Conservation (phyloP, 2,888 invertebrate species). For the Trichopria drosophilae region DNA sequence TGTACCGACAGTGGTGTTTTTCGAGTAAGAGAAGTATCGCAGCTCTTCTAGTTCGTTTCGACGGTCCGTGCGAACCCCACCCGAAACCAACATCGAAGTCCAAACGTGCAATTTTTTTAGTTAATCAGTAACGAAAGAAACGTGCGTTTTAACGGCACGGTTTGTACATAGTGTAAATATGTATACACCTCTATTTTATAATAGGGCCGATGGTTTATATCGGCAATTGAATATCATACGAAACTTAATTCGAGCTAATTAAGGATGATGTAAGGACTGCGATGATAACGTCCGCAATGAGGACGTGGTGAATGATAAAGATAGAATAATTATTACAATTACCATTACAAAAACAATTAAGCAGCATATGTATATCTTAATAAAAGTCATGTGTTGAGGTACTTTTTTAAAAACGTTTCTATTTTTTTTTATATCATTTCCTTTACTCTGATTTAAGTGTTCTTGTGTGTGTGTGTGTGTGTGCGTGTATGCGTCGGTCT, state of each 20-base stretch:
- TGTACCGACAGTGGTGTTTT: too few relatives aligned
- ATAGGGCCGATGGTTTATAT: slow-evolving; percentile 49
- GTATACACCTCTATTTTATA: slow-evolving; percentile 57
- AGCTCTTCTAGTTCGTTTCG: too few relatives aligned
- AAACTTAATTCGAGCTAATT: slow-evolving; percentile 36
- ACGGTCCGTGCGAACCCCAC: too few relatives aligned
- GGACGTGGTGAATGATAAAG: slow-evolving; percentile 48
- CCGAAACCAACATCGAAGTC: slow-evolving; percentile 57
- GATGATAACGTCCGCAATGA: slow-evolving; percentile 31
- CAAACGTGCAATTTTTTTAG: slow-evolving; percentile 57
- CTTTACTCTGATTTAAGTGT: too few relatives aligned
- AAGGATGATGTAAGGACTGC: slow-evolving; percentile 22
- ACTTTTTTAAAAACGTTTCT: slow-evolving; percentile 56
- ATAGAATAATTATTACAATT: slow-evolving; percentile 55
- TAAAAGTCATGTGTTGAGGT: slow-evolving; percentile 59
- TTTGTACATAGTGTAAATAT: slow-evolving; percentile 58
- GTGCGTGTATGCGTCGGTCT: too few relatives aligned
- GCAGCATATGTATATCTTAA: slow-evolving; percentile 58
- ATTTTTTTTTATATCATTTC: too few relatives aligned
- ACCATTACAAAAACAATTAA: slow-evolving; percentile 52
- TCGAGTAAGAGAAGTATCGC: too few relatives aligned
- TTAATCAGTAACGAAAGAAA: slow-evolving; percentile 38
- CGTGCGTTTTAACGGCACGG: slow-evolving; percentile 42
- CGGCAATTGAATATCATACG: slow-evolving; percentile 47
- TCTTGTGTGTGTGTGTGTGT: too few relatives aligned